Base-by-base conservation (phyloP, 1,140 invertebrate species). In the Drosophila malerkotliana region DNA sequence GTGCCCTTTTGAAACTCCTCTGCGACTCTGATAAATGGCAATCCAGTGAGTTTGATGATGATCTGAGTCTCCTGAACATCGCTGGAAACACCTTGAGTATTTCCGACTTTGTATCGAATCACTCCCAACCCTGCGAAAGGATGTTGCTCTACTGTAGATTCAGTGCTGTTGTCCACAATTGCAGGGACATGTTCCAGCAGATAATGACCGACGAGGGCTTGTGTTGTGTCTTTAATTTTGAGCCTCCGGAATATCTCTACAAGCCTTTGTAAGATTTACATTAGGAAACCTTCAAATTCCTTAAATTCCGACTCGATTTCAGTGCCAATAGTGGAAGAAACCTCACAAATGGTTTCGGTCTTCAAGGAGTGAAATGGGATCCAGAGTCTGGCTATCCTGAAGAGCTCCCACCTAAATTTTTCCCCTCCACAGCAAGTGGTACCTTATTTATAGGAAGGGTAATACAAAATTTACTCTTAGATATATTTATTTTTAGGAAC, bases 191-290 rank as follows among this genome's bases (percentile, higher is more conserved):
- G 37, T 96, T 97, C 88, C 95, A 95, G 73, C 93, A 94, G 1
- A 93, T 95, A 3, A 92, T 97, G 39, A 96, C 96, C 0, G 96
- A 97, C 72, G 96, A 97, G 90, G 96, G 96, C 0, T 93, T 96
- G 1, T 97, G 96, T 78, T 97, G 96, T 87, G 95, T 95, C 5
- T 97, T 97, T 64, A 97, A 97, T 79, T 93, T 94, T 49, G 93
- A 96, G 2, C 94, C 95, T 26, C 91, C 93, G 1, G 92, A 95
- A 47, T 93, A 93, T 57, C 93, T 96, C 77, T 95, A 95, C 66
- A 93, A 94, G 26, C 93, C 95, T 78, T 10, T 18, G 90, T 91
- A 57, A 72, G 79, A 48, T 28, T 6, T 1, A 34, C 18, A 5
- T 9, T 2, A 28, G 1, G 7, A 0, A 1, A 9, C 32, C 1